phyloP scores from a whole-genome alignment of 2,113 vertebrate species.

The Takifugu bimaculatus region DNA sequence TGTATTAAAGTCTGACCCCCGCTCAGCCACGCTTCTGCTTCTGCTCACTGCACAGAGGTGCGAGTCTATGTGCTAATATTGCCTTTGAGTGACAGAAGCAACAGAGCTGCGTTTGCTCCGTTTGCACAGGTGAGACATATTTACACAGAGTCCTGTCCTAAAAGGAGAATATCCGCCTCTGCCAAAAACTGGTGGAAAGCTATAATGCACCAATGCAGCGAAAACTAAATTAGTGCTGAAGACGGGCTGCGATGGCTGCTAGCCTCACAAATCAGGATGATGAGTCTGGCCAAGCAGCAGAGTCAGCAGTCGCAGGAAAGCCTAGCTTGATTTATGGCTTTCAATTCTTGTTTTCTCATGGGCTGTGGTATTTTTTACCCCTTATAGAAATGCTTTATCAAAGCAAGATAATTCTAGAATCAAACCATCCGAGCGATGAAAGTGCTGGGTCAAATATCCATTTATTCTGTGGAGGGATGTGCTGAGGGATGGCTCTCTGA shows the following conservation, averaged over 20 bases:
- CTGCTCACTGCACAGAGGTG: constrained; percentile 11
- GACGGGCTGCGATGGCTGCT: constrained; percentile 22
- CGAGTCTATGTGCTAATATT: constrained; percentile 29
- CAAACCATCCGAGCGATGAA: not conserved
- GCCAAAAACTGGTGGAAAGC: constrained; percentile 7
- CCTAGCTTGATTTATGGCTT: constrained; percentile 61
- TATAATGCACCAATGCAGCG: constrained; percentile 29
- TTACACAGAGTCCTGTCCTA: constrained; percentile 9
- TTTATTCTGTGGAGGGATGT: not conserved
- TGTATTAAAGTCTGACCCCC: constrained; percentile 7
- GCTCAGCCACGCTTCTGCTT: constrained; percentile 22
- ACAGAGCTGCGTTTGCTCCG: constrained; percentile 11
- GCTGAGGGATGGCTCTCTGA: not conserved
- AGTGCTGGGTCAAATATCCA: not conserved
- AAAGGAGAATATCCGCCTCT: not conserved
- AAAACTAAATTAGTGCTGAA: constrained; percentile 2
- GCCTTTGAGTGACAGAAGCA: constrained; percentile 15
- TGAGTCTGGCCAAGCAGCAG: constrained; percentile 28
- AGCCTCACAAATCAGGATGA: constrained; percentile 48
- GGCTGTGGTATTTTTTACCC: constrained; percentile 11
- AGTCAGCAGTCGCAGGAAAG: constrained; percentile 42
- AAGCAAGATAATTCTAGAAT: too few relatives aligned
- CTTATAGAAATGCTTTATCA: not conserved
- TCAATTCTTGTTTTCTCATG: constrained; percentile 57
- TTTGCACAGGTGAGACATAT: constrained; percentile 2